Evolutionary conservation across 2,797 vertebrate genomes (phyloP), one percentile per base, ranked within the genome.

Genomic region (Choloepus didactylus): DNA sequence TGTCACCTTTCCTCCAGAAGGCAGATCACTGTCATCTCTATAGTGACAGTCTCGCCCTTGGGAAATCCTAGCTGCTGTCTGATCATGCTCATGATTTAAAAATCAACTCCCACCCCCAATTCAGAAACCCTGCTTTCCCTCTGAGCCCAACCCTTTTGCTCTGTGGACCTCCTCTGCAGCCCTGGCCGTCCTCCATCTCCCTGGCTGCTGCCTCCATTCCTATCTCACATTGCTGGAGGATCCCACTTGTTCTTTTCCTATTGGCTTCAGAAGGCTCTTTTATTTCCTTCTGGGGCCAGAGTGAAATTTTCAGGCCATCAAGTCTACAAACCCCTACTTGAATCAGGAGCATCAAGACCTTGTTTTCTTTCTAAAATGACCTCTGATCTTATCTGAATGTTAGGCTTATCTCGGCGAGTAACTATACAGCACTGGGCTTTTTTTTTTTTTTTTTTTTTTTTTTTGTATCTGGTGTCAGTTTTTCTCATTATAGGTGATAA

Each of bases 311-410:
- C 51, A 51, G 54, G 62, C 38, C 91, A 88, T 77, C 11, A 29
- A 29, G 72, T 85, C 72, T 76, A 72, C 41, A 29, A 70, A 80
- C 54, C 77, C 54, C 49, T 76, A 23, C 49, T 86, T 62, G 73
- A 96, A 80, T 95, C 73, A 88, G 70, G 87, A 92, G 59, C 89
- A 92, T 87, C 64, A 67, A n/a, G 91, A 69, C 73, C 90, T 90
- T 95, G 84, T 96, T 96, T 96, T 91, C 96, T 87, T 96, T 94
- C 89, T 91, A 94, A 94, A 97, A 94, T 3, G 29, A 96, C 93
- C 93, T 89, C 64, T n/a, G 89, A 93, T 97, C 85, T 93, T 96
- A 93, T 95, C 96, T 83, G 25, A 89, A 84, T 92, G 96, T 59
- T 83, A 88, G 69, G 84, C 84, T 97, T 96, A 96, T 95, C 96